phyloP scores from a whole-genome alignment of 2,113 vertebrate species.

The Apistogramma diplotaenia region DNA sequence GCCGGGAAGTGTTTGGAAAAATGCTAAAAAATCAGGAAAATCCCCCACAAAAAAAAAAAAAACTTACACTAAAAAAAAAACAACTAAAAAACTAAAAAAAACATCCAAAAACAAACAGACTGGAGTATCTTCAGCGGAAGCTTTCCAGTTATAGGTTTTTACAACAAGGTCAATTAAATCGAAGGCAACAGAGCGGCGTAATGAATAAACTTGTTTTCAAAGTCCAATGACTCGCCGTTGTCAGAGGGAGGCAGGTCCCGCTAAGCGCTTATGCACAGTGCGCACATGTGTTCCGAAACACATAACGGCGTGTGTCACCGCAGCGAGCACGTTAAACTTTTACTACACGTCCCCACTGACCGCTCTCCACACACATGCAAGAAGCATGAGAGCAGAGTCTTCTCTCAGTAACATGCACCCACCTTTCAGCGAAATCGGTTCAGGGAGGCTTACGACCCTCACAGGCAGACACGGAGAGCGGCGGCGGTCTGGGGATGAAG shows the following conservation, averaged over 20 bases:
- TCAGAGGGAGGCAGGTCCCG: background rate
- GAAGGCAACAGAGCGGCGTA: background rate
- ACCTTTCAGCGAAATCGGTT: slow-evolving; percentile 43
- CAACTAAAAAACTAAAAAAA: no score
- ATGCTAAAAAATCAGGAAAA: background rate
- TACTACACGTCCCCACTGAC: background rate
- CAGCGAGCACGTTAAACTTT: slow-evolving; percentile 34
- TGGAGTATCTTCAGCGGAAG: slow-evolving; percentile 12
- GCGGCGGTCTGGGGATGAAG: background rate
- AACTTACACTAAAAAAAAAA: no score
- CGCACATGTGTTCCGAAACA: slow-evolving; percentile 33
- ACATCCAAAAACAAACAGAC: no score
- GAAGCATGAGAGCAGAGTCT: background rate
- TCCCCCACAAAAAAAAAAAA: background rate
- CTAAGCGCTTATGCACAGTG: slow-evolving; percentile 9
- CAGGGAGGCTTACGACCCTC: background rate
- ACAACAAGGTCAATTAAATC: background rate
- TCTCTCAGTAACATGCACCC: slow-evolving; percentile 36
- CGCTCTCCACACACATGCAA: background rate
- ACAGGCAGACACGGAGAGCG: background rate
- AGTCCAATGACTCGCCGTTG: slow-evolving; percentile 31
- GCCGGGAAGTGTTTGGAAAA: slow-evolving; percentile 1
- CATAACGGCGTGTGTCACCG: slow-evolving; percentile 31
- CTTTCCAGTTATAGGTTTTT: background rate
- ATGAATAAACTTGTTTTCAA: slow-evolving; percentile 28